These are phyloP conservation scores for Epinotia ramella DNA, from an alignment of 2,888 invertebrate genomes.

Conservation along the genomic window DNA sequence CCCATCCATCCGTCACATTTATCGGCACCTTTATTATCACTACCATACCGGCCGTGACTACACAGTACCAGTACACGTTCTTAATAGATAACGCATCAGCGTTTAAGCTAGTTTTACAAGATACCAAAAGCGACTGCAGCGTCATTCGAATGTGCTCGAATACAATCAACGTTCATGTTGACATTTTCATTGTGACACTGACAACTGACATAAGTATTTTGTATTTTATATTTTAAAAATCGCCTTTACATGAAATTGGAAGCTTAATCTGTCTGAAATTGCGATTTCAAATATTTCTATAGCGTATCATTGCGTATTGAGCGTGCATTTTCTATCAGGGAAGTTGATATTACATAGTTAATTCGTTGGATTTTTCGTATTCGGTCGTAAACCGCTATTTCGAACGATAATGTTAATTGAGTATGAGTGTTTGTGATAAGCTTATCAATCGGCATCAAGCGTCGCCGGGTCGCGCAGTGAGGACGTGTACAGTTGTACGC, in stretches of 20 bases:
- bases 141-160: too few relatives aligned
- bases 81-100: too few relatives aligned
- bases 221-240: background rate
- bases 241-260: background rate
- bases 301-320: background rate
- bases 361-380: background rate
- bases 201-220: too few relatives aligned
- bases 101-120: background rate
- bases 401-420: slow-evolving; percentile 44
- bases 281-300: slow-evolving; percentile 1
- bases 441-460: slow-evolving; percentile 49
- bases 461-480: slow-evolving; percentile 51
- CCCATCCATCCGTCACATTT: background rate
- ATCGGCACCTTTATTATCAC: too few relatives aligned
- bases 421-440: slow-evolving; percentile 52
- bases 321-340: background rate
- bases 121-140: background rate
- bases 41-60: too few relatives aligned
- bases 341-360: background rate
- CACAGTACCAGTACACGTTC: too few relatives aligned
- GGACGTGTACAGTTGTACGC: slow-evolving; percentile 56
- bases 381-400: slow-evolving; percentile 31
- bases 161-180: background rate
- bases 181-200: slow-evolving; percentile 14
- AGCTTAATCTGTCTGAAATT: background rate